phyloP scores from a whole-genome alignment of 2,113 vertebrate species.

The Plestiodon gilberti region DNA sequence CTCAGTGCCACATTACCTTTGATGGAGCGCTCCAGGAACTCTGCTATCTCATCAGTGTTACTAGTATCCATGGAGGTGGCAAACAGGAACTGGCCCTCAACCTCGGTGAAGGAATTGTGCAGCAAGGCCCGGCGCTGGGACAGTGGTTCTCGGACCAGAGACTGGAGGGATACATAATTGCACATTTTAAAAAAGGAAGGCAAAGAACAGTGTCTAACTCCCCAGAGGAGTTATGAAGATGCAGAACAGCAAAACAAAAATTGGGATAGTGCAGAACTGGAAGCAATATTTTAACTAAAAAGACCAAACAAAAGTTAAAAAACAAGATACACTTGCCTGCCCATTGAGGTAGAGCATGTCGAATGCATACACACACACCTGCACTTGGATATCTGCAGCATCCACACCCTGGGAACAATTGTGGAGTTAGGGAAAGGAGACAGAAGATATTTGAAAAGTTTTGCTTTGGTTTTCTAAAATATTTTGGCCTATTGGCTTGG shows the following conservation, averaged over 20 bases:
- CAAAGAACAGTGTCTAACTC: neutral
- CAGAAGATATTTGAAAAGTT: neutral
- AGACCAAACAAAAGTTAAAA: rapidly evolving
- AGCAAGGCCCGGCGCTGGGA: constrained; percentile 83
- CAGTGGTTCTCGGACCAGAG: constrained; percentile 85
- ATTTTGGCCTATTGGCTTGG: neutral
- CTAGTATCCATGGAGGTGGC: constrained; percentile 83
- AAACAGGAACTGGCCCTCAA: constrained; percentile 89
- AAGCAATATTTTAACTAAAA: neutral
- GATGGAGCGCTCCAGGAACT: constrained; percentile 92
- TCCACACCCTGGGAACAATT: constrained; percentile 83
- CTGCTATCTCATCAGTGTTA: constrained; percentile 84
- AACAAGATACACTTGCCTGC: constrained; percentile 76
- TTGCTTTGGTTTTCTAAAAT: neutral
- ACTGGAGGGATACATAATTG: constrained; percentile 66
- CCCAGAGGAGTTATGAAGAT: neutral
- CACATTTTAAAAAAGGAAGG: neutral
- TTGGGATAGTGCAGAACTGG: neutral
- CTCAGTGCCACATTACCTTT: constrained; percentile 76
- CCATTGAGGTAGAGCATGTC: constrained; percentile 92
- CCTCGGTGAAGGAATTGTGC: constrained; percentile 82
- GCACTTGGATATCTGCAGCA: constrained; percentile 87
- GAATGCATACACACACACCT: constrained; percentile 92
- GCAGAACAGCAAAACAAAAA: neutral
- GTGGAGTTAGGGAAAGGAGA: neutral